These are phyloP conservation scores for Drosophila triauraria DNA, from an alignment of 1,140 invertebrate species.

Conservation along the genomic window DNA sequence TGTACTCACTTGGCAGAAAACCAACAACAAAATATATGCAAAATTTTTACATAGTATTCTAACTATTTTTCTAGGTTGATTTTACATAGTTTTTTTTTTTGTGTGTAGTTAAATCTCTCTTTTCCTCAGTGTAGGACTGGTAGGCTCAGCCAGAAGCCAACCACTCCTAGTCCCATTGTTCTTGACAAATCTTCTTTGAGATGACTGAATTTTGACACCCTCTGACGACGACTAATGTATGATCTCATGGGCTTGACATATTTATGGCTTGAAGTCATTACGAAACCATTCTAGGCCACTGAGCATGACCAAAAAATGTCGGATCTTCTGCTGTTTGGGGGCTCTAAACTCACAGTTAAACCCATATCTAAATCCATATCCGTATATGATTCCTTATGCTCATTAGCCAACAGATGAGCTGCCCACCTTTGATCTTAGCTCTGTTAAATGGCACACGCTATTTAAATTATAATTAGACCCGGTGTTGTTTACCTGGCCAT, in stretches of 20 bases:
- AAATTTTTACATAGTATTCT: too few species aligned
- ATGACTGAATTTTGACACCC: constrained; percentile 26
- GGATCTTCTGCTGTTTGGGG: neutral
- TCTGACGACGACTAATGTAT: constrained; percentile 8
- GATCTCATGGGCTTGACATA: constrained; percentile 46
- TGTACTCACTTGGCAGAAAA: too few species aligned
- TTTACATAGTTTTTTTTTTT: too few species aligned
- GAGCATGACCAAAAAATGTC: constrained; percentile 37
- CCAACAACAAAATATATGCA: too few species aligned
- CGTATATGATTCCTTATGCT: constrained; percentile 1
- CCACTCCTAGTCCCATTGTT: constrained; percentile 11
- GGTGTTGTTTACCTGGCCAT: neutral
- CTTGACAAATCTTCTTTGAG: constrained; percentile 3
- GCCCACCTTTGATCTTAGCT: constrained; percentile 4
- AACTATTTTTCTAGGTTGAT: too few species aligned
- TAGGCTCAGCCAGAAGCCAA: constrained; percentile 1
- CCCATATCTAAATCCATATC: neutral
- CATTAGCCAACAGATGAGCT: constrained; percentile 35
- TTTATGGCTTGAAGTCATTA: constrained; percentile 30
- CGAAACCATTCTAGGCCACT: constrained; percentile 20
- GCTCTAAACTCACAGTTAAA: constrained; percentile 15
- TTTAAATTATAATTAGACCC: constrained; percentile 22
- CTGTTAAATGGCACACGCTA: constrained; percentile 29
- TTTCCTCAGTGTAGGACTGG: constrained; percentile 1
- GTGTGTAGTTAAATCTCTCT: accelerated